Evolutionary conservation across 2,888 invertebrate genomes (phyloP), one percentile per base, ranked within the genome.

Genomic region (Leucophenga maculata): DNA sequence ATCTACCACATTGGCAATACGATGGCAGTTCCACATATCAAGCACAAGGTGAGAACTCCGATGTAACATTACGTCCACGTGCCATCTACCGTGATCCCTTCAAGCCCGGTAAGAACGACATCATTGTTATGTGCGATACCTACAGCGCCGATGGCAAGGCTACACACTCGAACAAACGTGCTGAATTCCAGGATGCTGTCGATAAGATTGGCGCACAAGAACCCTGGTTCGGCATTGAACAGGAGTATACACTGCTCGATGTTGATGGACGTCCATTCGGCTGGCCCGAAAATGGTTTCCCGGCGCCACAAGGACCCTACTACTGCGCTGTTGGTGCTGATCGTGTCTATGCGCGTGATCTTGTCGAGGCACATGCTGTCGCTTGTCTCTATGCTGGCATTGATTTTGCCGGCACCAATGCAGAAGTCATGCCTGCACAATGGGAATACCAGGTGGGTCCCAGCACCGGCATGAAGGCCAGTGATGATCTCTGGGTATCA

Each of bases 291-390:
- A 92, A 92, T 31, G 92, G 92, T 0, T 93, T 91, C 79, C 93
- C 93, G 0, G 92, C 91, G 0, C 93, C 93, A 0, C 92, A 92
- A 39, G 94, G 94, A 1, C 94, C 94, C 0, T 96, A 95, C 88
- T 96, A 96, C 86, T 96, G 96, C 84, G 95, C 94, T 48, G 94
- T 94, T 0, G 96, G 96, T 6, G 93, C 94, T 0, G 91, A 93
- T 81, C 93, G 91, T 77, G 93, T 94, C 6, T 93, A 92, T 76
- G 95, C 94, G 0, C 90, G 96, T 68, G 95, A 95, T 84, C 91
- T 96, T 6, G 93, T 94, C 76, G 96, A 97, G 85, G 93, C 95
- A 1, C 95, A 95, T 85, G 90, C 86, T 0, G 88, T 89, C 74
- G 89, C 88, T 74, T 95, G 95, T 84, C 89, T 97, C 14, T 95